Conservation (phyloP, 2,888 invertebrate genomes). For the Agrypnus murinus region DNA sequence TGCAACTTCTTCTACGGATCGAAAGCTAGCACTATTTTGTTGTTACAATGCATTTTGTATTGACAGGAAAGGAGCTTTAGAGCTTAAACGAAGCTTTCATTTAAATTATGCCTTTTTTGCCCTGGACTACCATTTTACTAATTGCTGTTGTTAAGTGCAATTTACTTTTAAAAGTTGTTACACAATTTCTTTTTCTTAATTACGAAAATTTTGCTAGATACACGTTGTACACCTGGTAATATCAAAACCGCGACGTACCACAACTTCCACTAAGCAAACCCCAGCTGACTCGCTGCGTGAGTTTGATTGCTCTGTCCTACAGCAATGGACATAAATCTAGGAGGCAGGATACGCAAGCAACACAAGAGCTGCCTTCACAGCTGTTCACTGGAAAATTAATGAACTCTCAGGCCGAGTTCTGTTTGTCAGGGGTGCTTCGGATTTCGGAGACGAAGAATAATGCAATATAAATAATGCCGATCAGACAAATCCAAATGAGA, state of each 20-base stretch:
- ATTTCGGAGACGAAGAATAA: slow-evolving; percentile 59
- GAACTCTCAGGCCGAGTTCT: slow-evolving; percentile 52
- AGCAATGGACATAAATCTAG: slow-evolving; percentile 52
- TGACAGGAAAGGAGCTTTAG: slow-evolving; percentile 47
- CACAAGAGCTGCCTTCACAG: slow-evolving; percentile 55
- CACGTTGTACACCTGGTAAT: slow-evolving; percentile 31
- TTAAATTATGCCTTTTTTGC: slow-evolving; percentile 55
- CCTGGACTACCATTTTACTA: slow-evolving; percentile 35
- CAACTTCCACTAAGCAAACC: slow-evolving; percentile 42
- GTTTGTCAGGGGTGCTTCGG: slow-evolving; percentile 60
- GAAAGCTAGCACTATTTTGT: slow-evolving; percentile 35
- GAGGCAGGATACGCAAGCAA: slow-evolving; percentile 50
- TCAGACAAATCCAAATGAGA: slow-evolving; percentile 60
- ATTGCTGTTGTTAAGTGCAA: slow-evolving; percentile 11
- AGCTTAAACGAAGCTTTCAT: slow-evolving; percentile 55
- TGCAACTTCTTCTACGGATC: slow-evolving; percentile 29
- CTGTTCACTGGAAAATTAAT: slow-evolving; percentile 59
- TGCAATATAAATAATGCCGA: slow-evolving; percentile 62
- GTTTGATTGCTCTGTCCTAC: slow-evolving; percentile 52
- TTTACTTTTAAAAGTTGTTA: slow-evolving; percentile 11
- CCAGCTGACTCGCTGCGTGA: slow-evolving; percentile 48
- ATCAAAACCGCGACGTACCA: slow-evolving; percentile 33
- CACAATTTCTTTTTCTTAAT: neutral
- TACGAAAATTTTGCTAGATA: slow-evolving; percentile 1
- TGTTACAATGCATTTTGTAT: slow-evolving; percentile 51